Percentiles rank a stretch among this genome's conserved stretches.
These are phyloP conservation scores for Orcinus orca DNA, from an alignment of 2,113 vertebrate genomes.

Conservation along the genomic window DNA sequence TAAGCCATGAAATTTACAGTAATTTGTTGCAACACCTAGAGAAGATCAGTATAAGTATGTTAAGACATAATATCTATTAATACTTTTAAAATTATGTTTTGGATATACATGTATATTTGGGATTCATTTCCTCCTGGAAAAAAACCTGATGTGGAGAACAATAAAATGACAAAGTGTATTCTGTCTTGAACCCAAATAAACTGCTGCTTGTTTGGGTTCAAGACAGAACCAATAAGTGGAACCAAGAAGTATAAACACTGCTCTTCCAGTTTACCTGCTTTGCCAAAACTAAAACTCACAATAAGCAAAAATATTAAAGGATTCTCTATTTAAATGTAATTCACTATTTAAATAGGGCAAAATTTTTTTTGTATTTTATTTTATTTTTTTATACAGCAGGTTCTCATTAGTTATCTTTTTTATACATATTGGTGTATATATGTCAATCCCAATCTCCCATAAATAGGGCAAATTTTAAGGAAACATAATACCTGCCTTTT, in stretches of 20 bases:
- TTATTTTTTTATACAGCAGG: no score
- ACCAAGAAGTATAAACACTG: background rate
- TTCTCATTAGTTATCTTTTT: no score
- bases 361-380: background rate
- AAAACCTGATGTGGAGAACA: background rate
- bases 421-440: no score
- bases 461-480: background rate
- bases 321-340: background rate
- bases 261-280: background rate
- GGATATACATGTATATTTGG: background rate
- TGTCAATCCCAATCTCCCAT: background rate
- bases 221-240: background rate
- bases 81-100: background rate
- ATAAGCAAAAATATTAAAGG: background rate
- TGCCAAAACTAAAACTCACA: background rate
- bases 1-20: background rate
- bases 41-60: background rate
- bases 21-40: background rate
- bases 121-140: background rate
- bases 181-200: background rate
- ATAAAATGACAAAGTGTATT: background rate
- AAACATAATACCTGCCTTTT: background rate
- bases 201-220: background rate
- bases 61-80: background rate
- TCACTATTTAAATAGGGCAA: background rate